phyloP scores from a whole-genome alignment of 2,888 invertebrate genomes.

The Parnassius orleans region DNA sequence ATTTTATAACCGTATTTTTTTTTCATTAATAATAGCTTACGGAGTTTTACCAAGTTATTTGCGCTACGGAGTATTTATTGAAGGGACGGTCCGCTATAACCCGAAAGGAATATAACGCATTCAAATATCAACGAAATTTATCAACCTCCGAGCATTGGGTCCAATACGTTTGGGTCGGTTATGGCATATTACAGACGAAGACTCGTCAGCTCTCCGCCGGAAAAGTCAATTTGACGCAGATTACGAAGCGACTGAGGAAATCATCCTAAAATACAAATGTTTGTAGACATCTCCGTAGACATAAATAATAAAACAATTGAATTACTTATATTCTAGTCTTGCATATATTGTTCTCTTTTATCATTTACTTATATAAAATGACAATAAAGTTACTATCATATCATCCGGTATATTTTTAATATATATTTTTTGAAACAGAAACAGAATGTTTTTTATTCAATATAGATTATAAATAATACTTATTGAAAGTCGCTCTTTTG shows the following conservation, averaged over 20 bases:
- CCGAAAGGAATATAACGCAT: constrained; percentile 70
- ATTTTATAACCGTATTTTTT: constrained; percentile 30
- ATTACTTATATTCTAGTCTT: background rate
- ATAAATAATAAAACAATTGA: constrained; percentile 44
- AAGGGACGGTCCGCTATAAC: constrained; percentile 59
- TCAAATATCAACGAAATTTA: constrained; percentile 78
- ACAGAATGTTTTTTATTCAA: no score
- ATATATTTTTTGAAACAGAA: no score
- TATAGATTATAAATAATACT: no score
- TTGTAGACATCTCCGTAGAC: constrained; percentile 50
- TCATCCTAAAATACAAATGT: constrained; percentile 61
- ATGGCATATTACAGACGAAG: constrained; percentile 72
- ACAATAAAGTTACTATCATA: no score
- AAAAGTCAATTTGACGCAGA: constrained; percentile 77
- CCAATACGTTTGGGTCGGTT: constrained; percentile 76
- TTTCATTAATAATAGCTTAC: constrained; percentile 63
- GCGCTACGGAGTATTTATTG: constrained; percentile 59
- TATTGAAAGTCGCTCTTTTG: no score
- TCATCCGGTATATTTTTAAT: no score
- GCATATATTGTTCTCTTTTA: no score
- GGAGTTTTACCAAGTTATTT: constrained; percentile 52
- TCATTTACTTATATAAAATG: no score
- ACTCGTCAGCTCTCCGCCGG: constrained; percentile 72
- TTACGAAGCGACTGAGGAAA: constrained; percentile 63
- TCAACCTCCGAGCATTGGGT: constrained; percentile 68